A percentile compares a stretch with the other conserved stretches of the same genome.
These are phyloP conservation scores for Thereva unica DNA, from an alignment of 2,888 invertebrate species.

Conservation along the genomic window DNA sequence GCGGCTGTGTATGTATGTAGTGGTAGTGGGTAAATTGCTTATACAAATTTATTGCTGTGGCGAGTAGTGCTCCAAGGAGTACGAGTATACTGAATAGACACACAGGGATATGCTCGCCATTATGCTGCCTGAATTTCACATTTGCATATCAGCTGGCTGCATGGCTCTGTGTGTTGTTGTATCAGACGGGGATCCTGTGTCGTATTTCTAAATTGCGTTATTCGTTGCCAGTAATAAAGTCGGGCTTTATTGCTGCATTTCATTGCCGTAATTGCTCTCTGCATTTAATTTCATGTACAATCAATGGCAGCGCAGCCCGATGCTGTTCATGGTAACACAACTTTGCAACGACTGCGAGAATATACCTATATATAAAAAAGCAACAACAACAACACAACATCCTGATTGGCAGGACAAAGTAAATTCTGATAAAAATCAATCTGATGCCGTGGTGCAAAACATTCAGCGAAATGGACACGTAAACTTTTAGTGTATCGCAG, in stretches of 20 bases:
- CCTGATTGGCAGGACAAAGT: too few species aligned
- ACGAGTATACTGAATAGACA: too few species aligned
- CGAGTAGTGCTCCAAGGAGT: too few species aligned
- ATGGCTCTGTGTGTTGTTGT: conserved; percentile 1
- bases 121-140: conserved; percentile 4
- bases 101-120: too few species aligned
- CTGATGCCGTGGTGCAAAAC: too few species aligned
- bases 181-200: neutral
- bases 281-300: neutral
- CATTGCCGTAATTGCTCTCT: neutral
- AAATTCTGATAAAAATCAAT: too few species aligned
- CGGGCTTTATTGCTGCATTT: conserved; percentile 25
- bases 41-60: conserved; percentile 20
- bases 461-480: too few species aligned
- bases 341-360: too few species aligned
- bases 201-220: conserved; percentile 7
- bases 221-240: conserved; percentile 20
- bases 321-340: neutral
- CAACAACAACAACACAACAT: too few species aligned
- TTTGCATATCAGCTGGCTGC: conserved; percentile 25
- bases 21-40: conserved; percentile 19
- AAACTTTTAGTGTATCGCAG: too few species aligned
- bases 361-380: too few species aligned
- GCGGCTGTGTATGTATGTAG: conserved; percentile 4
- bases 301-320: neutral